These are phyloP conservation scores for Streptopelia turtur DNA, from an alignment of 2,797 vertebrate species.

Conservation along the genomic window DNA sequence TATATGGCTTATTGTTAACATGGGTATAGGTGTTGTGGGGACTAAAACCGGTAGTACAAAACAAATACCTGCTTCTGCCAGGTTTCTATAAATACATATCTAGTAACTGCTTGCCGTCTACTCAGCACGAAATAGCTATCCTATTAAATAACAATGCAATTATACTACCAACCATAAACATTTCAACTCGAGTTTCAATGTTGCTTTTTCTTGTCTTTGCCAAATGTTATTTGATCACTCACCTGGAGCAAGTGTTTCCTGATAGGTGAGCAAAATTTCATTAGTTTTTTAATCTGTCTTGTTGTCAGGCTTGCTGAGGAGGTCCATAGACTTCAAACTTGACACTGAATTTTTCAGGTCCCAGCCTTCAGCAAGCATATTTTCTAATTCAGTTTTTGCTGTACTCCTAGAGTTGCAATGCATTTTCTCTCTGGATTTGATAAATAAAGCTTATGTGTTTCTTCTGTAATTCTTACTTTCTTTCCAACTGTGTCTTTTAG, in stretches of 20 bases:
- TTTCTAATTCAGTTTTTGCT: neutral
- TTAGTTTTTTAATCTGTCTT: neutral
- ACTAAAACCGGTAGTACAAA: neutral
- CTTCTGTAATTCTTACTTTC: neutral
- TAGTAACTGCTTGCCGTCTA: neutral
- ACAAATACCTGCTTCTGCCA: constrained; percentile 1
- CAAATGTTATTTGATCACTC: neutral
- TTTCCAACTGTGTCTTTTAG: neutral
- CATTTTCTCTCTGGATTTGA: neutral
- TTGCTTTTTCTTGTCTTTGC: neutral
- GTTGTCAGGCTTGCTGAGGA: neutral
- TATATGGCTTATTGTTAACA: neutral
- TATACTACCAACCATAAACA: neutral
- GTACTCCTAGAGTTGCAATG: neutral
- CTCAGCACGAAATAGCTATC: neutral
- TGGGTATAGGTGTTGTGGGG: neutral
- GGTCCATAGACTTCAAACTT: neutral
- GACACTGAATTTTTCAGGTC: neutral
- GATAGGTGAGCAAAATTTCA: neutral
- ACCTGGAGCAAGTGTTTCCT: neutral
- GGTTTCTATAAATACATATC: constrained; percentile 33
- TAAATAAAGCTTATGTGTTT: neutral
- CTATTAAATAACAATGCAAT: constrained; percentile 17
- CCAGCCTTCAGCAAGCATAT: neutral
- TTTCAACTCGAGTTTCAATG: neutral